A percentile compares a stretch with the other conserved stretches of the same genome.
phyloP scores from a whole-genome alignment of 1,140 invertebrate species.

The Conus ventricosus region DNA sequence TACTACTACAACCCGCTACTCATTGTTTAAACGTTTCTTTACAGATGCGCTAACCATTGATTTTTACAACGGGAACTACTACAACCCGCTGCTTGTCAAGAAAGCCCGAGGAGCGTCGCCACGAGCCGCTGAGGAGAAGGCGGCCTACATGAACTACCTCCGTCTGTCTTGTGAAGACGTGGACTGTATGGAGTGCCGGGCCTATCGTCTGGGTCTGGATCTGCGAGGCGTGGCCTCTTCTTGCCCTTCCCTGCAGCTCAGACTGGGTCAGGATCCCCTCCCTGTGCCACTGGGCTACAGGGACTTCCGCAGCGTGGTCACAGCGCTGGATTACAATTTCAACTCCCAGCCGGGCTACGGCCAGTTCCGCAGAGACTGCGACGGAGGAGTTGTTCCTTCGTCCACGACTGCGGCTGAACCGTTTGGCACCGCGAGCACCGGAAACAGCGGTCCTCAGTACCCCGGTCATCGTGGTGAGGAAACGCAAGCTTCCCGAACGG shows the following conservation, averaged over 20 bases:
- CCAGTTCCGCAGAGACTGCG: not conserved
- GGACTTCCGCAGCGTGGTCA: not conserved
- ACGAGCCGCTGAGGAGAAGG: not conserved
- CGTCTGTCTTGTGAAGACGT: slow-evolving; percentile 46
- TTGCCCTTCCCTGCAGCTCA: slow-evolving; percentile 36
- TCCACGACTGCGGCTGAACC: not conserved
- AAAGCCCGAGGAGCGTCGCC: not conserved
- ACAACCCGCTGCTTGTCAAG: not conserved
- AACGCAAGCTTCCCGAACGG: not conserved
- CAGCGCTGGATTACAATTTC: slow-evolving; percentile 28
- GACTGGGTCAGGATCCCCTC: not conserved
- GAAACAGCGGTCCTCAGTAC: not conserved
- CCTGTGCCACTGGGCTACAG: slow-evolving; percentile 2
- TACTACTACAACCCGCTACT: not conserved
- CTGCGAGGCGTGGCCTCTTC: slow-evolving; percentile 22
- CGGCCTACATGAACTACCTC: slow-evolving; percentile 24
- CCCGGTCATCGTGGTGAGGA: not conserved
- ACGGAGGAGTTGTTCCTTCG: not conserved
- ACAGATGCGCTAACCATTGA: slow-evolving; percentile 53
- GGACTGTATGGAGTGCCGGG: slow-evolving; percentile 43
- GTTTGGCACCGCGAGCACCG: not conserved
- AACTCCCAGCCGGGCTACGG: slow-evolving; percentile 2
- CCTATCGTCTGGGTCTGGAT: slow-evolving; percentile 31
- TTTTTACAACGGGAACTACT: slow-evolving; percentile 46
- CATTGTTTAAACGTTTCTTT: not conserved